These are phyloP conservation scores for Sorex fumeus DNA, from an alignment of 2,113 vertebrate species.

Conservation along the genomic window DNA sequence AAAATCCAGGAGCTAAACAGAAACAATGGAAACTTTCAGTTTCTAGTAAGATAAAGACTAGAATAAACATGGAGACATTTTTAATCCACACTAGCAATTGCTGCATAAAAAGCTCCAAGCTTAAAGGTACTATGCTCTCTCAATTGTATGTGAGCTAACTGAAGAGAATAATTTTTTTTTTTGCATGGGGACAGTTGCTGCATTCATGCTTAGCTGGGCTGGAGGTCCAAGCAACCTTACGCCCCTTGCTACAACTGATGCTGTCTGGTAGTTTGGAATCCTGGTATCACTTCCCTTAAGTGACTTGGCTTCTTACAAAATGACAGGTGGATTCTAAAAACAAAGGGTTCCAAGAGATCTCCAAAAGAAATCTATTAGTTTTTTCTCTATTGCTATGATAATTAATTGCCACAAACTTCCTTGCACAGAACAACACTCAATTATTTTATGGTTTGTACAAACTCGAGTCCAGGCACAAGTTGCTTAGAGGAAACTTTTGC, in stretches of 20 bases:
- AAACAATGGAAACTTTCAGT: background rate
- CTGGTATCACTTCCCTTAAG: no score
- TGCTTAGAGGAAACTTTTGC: background rate
- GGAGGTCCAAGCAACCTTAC: background rate
- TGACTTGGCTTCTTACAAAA: background rate
- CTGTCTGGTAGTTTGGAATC: no score
- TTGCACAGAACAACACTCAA: background rate
- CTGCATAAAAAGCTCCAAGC: background rate
- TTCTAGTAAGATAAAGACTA: background rate
- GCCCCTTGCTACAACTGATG: no score
- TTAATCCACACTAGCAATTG: background rate
- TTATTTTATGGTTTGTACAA: background rate
- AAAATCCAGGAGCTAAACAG: conserved; percentile 10
- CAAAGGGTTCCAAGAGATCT: background rate
- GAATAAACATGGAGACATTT: background rate
- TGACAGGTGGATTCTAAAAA: background rate
- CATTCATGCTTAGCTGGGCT: no score
- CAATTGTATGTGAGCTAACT: background rate
- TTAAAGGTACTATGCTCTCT: background rate
- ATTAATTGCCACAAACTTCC: background rate
- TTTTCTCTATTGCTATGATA: background rate
- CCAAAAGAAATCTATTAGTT: background rate
- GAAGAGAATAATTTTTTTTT: background rate
- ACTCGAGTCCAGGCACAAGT: background rate
- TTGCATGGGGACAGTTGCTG: rapidly evolving